Percentiles rank a stretch among this genome's conserved stretches.
Evolutionary conservation across 2,797 vertebrate species (phyloP).

Genomic region (Poeciliopsis gracilis): DNA sequence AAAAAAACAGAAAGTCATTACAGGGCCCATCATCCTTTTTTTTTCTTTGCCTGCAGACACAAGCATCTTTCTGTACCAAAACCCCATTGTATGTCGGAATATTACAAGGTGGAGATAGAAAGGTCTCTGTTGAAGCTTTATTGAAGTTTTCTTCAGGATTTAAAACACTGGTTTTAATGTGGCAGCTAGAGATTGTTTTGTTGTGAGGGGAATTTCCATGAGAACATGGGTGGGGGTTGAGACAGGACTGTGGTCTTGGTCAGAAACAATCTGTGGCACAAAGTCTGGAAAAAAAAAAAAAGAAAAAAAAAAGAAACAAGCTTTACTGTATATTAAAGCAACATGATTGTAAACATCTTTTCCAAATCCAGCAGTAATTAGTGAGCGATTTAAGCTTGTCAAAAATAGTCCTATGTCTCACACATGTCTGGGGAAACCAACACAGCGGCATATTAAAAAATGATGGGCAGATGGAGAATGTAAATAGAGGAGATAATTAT

Average conservation of each 20-base stretch:
- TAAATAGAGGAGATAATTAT: conserved; percentile 61
- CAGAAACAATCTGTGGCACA: conserved; percentile 45
- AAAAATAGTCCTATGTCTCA: conserved; percentile 43
- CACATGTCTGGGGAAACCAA: conserved; percentile 53
- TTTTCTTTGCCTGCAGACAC: conserved; percentile 10
- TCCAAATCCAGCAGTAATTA: conserved; percentile 33
- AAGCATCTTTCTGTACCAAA: conserved; percentile 10
- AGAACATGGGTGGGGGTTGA: conserved; percentile 38
- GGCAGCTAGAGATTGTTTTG: conserved; percentile 58
- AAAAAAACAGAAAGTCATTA: conserved; percentile 17
- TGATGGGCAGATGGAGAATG: conserved; percentile 53
- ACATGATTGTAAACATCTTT: conserved; percentile 24
- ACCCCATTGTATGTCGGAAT: conserved; percentile 22
- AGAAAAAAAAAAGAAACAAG: background rate
- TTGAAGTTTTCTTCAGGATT: conserved; percentile 46
- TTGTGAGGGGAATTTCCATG: conserved; percentile 70
- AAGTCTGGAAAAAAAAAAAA: conserved; percentile 2
- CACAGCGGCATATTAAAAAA: conserved; percentile 38
- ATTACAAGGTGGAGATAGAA: conserved; percentile 41
- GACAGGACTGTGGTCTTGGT: conserved; percentile 55
- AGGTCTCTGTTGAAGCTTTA: conserved; percentile 39
- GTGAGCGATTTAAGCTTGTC: conserved; percentile 18
- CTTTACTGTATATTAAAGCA: conserved; percentile 44
- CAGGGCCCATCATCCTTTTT: conserved; percentile 18
- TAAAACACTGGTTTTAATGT: conserved; percentile 51